Evolutionary conservation across 2,113 vertebrate species (phyloP), one percentile per base, ranked within the genome.

Genomic region (Anguilla japonica): DNA sequence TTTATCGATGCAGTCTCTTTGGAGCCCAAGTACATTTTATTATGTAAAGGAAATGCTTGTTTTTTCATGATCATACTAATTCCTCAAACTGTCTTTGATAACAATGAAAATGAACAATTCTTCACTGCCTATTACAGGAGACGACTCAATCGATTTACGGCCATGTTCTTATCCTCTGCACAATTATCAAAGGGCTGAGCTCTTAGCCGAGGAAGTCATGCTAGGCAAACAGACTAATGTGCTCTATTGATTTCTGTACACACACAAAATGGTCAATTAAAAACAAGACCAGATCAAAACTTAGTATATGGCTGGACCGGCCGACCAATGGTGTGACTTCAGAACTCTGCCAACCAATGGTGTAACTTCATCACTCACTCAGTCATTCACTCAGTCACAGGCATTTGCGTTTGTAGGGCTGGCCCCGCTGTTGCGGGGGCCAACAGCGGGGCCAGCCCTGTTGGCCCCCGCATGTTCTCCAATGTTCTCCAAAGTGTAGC

Each of bases 161-260:
- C 53, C 86, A 75, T 87, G 84, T 87, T 84, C 41, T 84, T 87
- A 84, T 67, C 82, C 82, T 13, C 7, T 86, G 34, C n/a, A 18
- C 80, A 57, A 84, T 87, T 79, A 84, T 34, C 20, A 16, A 43
- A 78, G 84, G 8, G 9, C 53, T 26, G 67, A 22, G n/a, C 84
- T 85, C 67, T 22, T 5, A 71, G 39, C 82, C 41, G 29, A 83
- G 50, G 75, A 39, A 82, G n/a, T 3, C 80, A 22, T 26, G 14
- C 29, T 43, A 34, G 0, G 20, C 40, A 22, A 60, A n/a, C 5
- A 11, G 50, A 20, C 34, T 39, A 40, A 39, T 60, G 82, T 39
- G n/a, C 80, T 60, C 11, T 53, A 5, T 14, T 75, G 84, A 5
- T 82, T 82, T 81, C 40, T 40, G 18, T 15, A 53, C 40, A 26